A percentile compares a stretch with the other conserved stretches of the same genome.
phyloP scores from a whole-genome alignment of 2,113 vertebrate genomes.

The Elgaria multicarinata region DNA sequence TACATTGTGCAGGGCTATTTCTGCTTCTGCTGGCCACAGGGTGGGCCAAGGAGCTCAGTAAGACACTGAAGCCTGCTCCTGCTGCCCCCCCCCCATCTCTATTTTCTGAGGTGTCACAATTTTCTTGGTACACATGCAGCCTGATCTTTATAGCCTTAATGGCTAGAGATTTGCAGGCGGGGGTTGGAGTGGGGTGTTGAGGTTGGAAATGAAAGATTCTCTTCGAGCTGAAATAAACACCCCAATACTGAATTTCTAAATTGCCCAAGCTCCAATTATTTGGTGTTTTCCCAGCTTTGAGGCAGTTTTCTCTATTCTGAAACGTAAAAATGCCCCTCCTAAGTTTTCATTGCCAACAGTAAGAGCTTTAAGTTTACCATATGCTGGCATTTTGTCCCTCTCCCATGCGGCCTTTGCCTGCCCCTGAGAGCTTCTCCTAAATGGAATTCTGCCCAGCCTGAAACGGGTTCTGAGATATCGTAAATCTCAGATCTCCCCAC shows the following conservation, averaged over 20 bases:
- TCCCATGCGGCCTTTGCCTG: too few species aligned
- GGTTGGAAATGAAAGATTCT: neutral
- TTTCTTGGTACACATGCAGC: neutral
- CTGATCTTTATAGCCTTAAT: neutral
- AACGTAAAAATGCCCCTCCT: too few species aligned
- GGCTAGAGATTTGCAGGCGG: too few species aligned
- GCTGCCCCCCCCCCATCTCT: neutral
- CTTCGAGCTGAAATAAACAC: neutral
- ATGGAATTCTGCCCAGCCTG: too few species aligned
- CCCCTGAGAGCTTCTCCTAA: too few species aligned
- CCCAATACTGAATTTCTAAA: neutral
- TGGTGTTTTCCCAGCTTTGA: too few species aligned
- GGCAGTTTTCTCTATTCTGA: too few species aligned
- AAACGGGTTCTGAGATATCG: neutral
- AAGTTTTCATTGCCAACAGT: too few species aligned
- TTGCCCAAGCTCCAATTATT: neutral
- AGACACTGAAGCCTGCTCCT: neutral
- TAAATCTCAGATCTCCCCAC: neutral
- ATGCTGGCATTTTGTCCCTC: too few species aligned
- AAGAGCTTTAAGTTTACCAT: too few species aligned
- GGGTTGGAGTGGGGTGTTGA: neutral
- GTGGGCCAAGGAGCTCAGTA: neutral
- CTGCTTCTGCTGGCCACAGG: neutral
- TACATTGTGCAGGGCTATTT: neutral
- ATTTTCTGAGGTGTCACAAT: neutral